Evolutionary conservation across 2,113 vertebrate species (phyloP).

Genomic region (Neofelis nebulosa): DNA sequence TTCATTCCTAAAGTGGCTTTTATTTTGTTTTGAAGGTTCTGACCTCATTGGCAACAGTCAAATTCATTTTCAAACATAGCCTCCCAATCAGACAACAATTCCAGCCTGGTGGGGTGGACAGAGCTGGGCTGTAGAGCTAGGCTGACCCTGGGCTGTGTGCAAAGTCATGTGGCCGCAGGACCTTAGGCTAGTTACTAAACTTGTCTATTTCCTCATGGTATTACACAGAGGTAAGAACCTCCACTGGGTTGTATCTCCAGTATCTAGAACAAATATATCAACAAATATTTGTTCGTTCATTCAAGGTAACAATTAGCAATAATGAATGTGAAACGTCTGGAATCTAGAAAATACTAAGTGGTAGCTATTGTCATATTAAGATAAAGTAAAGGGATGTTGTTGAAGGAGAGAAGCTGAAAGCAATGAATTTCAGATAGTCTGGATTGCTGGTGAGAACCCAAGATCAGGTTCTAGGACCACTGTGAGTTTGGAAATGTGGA

Average conservation of each 20-base stretch:
- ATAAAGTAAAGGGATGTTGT: not conserved
- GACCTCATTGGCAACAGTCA: not conserved
- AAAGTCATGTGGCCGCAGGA: not conserved
- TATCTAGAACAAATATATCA: not conserved
- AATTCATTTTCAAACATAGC: not conserved
- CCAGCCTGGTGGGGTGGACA: not conserved
- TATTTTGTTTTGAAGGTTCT: not conserved
- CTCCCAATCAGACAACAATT: not conserved
- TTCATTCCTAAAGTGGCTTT: not conserved
- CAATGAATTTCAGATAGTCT: not conserved
- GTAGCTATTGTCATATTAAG: not conserved
- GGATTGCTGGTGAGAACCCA: not conserved
- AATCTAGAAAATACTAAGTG: not conserved
- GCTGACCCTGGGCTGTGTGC: not conserved
- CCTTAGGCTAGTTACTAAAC: not conserved
- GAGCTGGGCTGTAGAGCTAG: not conserved
- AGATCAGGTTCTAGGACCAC: not conserved
- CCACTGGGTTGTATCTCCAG: not conserved
- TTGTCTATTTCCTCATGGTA: not conserved
- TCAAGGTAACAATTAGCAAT: not conserved
- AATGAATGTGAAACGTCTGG: not conserved
- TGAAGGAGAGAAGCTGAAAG: conserved; percentile 22
- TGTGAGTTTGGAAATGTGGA: not conserved
- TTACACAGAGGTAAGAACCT: not conserved
- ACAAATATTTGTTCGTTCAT: conserved; percentile 2